Percentiles rank a stretch among this genome's conserved stretches.
These are phyloP conservation scores for Hecatera dysodea DNA, from an alignment of 2,888 invertebrate species.

Conservation along the genomic window DNA sequence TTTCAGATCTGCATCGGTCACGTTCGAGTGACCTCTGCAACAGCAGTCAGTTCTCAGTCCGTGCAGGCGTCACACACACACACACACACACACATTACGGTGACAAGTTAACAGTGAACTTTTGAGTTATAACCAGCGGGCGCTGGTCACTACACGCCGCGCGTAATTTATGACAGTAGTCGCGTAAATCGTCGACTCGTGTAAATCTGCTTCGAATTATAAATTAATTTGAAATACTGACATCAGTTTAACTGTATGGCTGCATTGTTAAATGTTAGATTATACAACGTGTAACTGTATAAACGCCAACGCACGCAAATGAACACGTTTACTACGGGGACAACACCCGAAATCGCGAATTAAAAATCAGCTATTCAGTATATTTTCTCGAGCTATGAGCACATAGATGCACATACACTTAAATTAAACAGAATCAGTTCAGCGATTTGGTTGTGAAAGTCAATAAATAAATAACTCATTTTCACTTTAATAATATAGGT, in stretches of 20 bases:
- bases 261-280: not conserved
- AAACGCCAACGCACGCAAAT: too few species aligned
- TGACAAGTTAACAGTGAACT: constrained; percentile 27
- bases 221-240: not conserved
- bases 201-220: not conserved
- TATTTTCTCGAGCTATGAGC: too few species aligned
- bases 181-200: constrained; percentile 25
- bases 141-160: constrained; percentile 26
- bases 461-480: too few species aligned
- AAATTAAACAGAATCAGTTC: too few species aligned
- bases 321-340: too few species aligned
- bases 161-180: constrained; percentile 45
- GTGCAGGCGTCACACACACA: not conserved
- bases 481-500: too few species aligned
- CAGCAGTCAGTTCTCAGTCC: not conserved
- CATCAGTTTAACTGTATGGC: not conserved
- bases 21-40: not conserved
- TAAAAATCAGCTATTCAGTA: too few species aligned
- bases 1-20: not conserved
- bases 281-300: too few species aligned
- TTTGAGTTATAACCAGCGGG: constrained; percentile 38
- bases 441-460: too few species aligned
- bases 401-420: too few species aligned
- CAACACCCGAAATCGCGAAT: too few species aligned
- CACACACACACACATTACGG: not conserved